Conservation (phyloP, 2,797 vertebrate species). For the Gobionotothen gibberifrons region DNA sequence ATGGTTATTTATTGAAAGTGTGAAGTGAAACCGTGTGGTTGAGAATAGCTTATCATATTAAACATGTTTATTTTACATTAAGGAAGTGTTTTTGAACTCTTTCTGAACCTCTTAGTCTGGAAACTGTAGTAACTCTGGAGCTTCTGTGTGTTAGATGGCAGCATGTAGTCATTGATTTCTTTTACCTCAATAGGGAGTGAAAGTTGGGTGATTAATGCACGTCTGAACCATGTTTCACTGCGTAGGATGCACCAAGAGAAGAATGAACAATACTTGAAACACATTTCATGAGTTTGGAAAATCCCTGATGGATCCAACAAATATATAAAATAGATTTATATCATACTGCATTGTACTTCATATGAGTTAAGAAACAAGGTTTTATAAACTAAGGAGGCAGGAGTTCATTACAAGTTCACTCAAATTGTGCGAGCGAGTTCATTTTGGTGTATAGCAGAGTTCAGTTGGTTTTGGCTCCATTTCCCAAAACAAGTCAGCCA, state of each 20-base stretch:
- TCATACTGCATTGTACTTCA: slow-evolving; percentile 4
- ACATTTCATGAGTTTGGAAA: slow-evolving; percentile 43
- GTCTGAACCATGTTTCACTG: slow-evolving; percentile 28
- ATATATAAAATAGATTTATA: slow-evolving; percentile 24
- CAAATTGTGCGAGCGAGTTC: slow-evolving; percentile 14
- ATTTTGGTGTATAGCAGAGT: not conserved
- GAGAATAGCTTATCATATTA: not conserved
- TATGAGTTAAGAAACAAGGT: slow-evolving; percentile 25
- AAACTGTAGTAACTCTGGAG: not conserved
- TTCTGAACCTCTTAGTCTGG: not conserved
- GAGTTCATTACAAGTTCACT: slow-evolving; percentile 53
- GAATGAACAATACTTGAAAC: slow-evolving; percentile 39
- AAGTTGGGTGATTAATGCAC: slow-evolving; percentile 34
- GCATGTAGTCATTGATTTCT: slow-evolving; percentile 9
- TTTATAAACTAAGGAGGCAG: slow-evolving; percentile 23
- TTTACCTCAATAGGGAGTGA: slow-evolving; percentile 42
- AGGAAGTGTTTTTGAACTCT: not conserved
- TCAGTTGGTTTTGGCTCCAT: slow-evolving; percentile 34
- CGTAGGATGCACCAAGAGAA: slow-evolving; percentile 37
- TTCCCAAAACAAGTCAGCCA: slow-evolving; percentile 22
- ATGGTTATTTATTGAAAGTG: too few relatives aligned
- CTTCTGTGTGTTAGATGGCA: not conserved
- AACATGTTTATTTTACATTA: slow-evolving; percentile 3
- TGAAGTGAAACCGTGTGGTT: not conserved
- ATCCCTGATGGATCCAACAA: slow-evolving; percentile 11